Evolutionary conservation across 37 sponge, comb jelly and placozoan genomes (phyloP), one percentile per base, ranked within the genome.

Genomic region (Dysidea cf. avara): DNA sequence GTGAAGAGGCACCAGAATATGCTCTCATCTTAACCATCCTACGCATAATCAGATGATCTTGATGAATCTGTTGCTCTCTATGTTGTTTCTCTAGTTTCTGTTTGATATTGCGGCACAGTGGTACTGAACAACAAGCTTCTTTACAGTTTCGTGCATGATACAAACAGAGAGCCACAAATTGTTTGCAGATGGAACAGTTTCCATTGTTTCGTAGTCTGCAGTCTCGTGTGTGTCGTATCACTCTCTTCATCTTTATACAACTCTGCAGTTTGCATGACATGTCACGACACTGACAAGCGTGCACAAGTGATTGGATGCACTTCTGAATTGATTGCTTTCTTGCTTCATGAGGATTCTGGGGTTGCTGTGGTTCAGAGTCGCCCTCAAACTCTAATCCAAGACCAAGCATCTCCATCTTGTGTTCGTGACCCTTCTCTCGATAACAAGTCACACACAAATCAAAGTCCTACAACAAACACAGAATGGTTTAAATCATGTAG

Each of bases 161-260:
- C 48, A 81, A 81, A 39, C 92, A 92, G 26, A 95, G 82, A 14
- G 72, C 51, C 26, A 98, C 71, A 75, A 95, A 91, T 72, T 91
- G 88, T 58, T 92, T 86, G 67, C 99, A 98, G 31, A 92, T 76
- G 0, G 82, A 78, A 61, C 99, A 98, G 25, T 76, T 75, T 22
- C 88, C 78, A 14, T 84, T 38, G 49, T 81, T 62, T 51, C 75
- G 71, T 50, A 75, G 75, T 73, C 73, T 81, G 73, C 96, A 95
- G 26, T 81, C 79, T 36, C 81, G 48, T 7, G 86, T 86, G 83
- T 98, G 99, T n/a, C 69, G 80, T 25, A 95, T 74, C 13, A 98
- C 73, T 34, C 84, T 77, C 81, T 95, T 98, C 91, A 98, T 98
- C 79, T 87, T 85, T 56, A 83, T 81, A 70, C 99, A 98, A 29